phyloP scores from a whole-genome alignment of 2,113 vertebrate species.

The Hemicordylus capensis region DNA sequence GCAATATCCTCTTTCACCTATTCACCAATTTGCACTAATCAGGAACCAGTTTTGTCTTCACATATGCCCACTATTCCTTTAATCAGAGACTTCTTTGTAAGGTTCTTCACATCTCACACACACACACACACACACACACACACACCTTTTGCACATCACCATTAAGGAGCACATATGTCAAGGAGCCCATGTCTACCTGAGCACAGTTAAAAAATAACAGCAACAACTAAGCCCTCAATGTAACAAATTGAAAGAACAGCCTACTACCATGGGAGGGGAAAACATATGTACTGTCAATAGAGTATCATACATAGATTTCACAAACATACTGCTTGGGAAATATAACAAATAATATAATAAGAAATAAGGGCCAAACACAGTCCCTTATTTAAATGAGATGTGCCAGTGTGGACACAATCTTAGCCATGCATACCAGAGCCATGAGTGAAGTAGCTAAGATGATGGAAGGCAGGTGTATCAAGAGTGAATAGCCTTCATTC shows the following conservation, averaged over 20 bases:
- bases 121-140: no score
- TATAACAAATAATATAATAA: neutral
- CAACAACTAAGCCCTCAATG: neutral
- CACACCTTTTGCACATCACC: no score
- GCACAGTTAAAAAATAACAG: neutral
- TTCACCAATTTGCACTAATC: neutral
- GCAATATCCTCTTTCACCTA: neutral
- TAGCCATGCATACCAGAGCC: neutral
- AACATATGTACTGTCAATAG: neutral
- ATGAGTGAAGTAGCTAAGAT: neutral
- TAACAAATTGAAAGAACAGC: neutral
- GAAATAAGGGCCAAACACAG: neutral
- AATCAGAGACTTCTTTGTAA: neutral
- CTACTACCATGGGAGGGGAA: neutral
- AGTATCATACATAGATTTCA: neutral
- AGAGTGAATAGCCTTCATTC: neutral
- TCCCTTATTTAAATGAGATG: neutral
- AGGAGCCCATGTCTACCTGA: neutral
- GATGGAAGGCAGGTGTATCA: neutral
- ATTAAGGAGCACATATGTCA: no score
- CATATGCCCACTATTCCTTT: neutral
- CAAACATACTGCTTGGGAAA: neutral
- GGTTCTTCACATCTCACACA: neutral
- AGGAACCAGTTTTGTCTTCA: neutral
- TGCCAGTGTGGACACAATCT: neutral